phyloP scores from a whole-genome alignment of 1,140 invertebrate species.

The Penaeus japonicus region DNA sequence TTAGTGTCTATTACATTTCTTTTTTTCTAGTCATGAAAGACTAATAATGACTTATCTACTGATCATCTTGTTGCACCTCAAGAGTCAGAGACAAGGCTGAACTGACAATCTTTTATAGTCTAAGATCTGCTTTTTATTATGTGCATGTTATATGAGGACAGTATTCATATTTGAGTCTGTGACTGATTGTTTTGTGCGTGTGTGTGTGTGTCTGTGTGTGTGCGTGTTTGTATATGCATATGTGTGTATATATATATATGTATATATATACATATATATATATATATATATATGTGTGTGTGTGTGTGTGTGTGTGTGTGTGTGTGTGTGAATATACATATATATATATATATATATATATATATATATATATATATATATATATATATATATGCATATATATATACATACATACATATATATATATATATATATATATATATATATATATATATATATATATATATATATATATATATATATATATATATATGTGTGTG shows the following conservation, averaged over 20 bases:
- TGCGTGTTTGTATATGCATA: neutral
- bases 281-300: neutral
- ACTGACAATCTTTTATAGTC: too few species aligned
- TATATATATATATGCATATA: neutral
- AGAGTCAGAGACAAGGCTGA: too few species aligned
- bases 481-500: too few species aligned
- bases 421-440: neutral
- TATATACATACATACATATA: neutral
- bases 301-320: neutral
- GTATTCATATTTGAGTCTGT: too few species aligned
- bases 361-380: neutral
- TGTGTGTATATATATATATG: neutral
- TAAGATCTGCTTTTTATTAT: too few species aligned
- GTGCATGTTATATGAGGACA: too few species aligned
- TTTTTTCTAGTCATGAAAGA: too few species aligned
- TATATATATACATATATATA: neutral
- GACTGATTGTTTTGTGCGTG: too few species aligned
- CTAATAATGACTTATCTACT: too few species aligned
- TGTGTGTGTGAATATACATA: neutral
- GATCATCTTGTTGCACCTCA: too few species aligned
- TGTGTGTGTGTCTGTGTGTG: neutral
- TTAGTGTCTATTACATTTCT: too few species aligned
- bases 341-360: neutral
- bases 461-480: neutral
- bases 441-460: neutral